Evolutionary conservation across 1,140 invertebrate genomes (phyloP).

Genomic region (Sipha flava): DNA sequence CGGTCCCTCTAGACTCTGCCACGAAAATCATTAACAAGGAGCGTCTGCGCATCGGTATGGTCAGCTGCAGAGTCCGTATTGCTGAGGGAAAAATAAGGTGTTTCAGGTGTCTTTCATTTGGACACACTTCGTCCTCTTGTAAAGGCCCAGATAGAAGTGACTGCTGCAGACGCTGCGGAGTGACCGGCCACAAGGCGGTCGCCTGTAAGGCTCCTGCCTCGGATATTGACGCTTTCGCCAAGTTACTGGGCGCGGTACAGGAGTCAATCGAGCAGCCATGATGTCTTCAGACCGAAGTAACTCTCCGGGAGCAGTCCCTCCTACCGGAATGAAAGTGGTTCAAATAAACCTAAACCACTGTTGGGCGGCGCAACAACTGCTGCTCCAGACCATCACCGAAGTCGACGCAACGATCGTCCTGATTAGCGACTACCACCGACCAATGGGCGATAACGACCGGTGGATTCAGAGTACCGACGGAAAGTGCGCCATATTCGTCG

Average conservation of each 20-base stretch:
- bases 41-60: background rate
- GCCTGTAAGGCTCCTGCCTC: background rate
- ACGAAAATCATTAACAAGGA: background rate
- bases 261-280: fast-evolving
- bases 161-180: background rate
- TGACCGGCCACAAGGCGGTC: background rate
- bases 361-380: background rate
- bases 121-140: background rate
- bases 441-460: background rate
- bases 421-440: background rate
- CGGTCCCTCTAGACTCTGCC: background rate
- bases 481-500: background rate
- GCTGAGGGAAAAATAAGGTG: background rate
- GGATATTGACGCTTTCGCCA: background rate
- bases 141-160: background rate
- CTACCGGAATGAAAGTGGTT: background rate
- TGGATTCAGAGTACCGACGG: background rate
- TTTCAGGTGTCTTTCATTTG: background rate
- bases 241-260: background rate
- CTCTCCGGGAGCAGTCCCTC: background rate
- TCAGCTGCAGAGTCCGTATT: background rate
- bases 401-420: background rate
- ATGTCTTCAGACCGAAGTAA: background rate
- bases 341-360: background rate
- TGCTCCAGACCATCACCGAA: background rate